Evolutionary conservation across 1,140 invertebrate genomes (phyloP), one percentile per base, ranked within the genome.

Genomic region (Spodoptera litura): DNA sequence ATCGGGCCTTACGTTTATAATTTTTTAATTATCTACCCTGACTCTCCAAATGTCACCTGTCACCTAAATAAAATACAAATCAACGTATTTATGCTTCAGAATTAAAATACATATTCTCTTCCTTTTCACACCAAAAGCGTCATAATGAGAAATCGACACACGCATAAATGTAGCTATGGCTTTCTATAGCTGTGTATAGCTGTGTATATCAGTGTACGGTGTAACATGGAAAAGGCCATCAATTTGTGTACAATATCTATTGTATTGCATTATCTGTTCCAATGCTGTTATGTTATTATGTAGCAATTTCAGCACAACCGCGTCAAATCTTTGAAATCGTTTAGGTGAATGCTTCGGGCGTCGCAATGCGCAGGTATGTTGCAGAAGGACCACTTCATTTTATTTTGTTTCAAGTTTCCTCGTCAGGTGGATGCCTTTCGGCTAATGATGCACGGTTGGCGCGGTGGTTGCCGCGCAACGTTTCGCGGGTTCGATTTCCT

Each of bases 231-330:
- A 74, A 51, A 53, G 13, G n/a, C n/a, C 49, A 49, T 73, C 76
- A 59, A 81, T 78, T 66, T 79, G 35, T 49, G 52, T 68, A 80
- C 79, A 80, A 77, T 38, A 76, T 52, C 68, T 64, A 78, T 81
- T 81, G 56, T 80, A 56, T 56, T 76, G 73, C 75, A 77, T 81
- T 81, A 78, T 61, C 68, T 73, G 68, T 58, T 81, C 71, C 74
- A 73, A 78, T 52, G 53, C 44, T 78, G 79, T 81, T 81, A 81
- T 74, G 59, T 81, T 81, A 81, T 81, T 78, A 81, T 81, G 79
- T 78, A 81, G 79, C 75, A 81, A 81, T 81, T 81, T 81, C 71
- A 56, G 73, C 51, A n/a, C 72, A 77, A 71, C 79, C 59, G 59
- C 38, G 79, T 72, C 59, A 81, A 78, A 81, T 78, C 74, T 71